phyloP scores from a whole-genome alignment of 2,888 invertebrate genomes.

The Acronicta aceris region DNA sequence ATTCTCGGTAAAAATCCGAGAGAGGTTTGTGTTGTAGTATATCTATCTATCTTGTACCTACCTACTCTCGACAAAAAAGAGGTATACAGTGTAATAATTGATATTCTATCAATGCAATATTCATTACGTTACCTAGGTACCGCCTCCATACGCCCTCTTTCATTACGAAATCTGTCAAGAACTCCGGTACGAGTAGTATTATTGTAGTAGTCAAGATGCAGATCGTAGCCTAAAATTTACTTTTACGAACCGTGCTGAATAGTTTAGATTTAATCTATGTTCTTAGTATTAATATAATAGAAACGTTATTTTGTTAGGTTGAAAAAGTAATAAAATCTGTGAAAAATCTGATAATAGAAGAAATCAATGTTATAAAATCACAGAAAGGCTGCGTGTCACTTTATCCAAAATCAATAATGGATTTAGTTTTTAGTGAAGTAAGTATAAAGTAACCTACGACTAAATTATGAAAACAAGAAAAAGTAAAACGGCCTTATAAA shows the following conservation, averaged over 20 bases:
- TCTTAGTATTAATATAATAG: too few relatives aligned
- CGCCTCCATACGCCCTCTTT: too few relatives aligned
- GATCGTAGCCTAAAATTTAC: too few relatives aligned
- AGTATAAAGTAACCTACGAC: constrained; percentile 10
- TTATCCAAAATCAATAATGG: constrained; percentile 84
- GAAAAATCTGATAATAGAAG: constrained; percentile 88
- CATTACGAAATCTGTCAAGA: too few relatives aligned
- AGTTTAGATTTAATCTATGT: too few relatives aligned
- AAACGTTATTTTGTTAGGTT: constrained; percentile 67
- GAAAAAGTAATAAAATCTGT: constrained; percentile 81
- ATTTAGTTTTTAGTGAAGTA: constrained; percentile 82
- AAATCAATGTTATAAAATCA: constrained; percentile 84
- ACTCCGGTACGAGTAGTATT: too few relatives aligned
- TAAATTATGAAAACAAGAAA: too few relatives aligned
- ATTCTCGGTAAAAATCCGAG: constrained; percentile 88
- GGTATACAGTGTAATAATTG: neutral
- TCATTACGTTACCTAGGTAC: too few relatives aligned
- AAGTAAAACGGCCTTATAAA: too few relatives aligned
- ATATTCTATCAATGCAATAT: too few relatives aligned
- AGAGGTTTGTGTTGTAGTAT: constrained; percentile 72
- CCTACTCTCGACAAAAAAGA: neutral
- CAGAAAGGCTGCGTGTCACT: constrained; percentile 83
- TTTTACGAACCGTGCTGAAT: too few relatives aligned
- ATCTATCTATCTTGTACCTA: neutral
- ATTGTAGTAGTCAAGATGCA: too few relatives aligned